A percentile compares a stretch with the other conserved stretches of the same genome.
Evolutionary conservation across 2,797 vertebrate genomes (phyloP).

Genomic region (Prionace glauca): DNA sequence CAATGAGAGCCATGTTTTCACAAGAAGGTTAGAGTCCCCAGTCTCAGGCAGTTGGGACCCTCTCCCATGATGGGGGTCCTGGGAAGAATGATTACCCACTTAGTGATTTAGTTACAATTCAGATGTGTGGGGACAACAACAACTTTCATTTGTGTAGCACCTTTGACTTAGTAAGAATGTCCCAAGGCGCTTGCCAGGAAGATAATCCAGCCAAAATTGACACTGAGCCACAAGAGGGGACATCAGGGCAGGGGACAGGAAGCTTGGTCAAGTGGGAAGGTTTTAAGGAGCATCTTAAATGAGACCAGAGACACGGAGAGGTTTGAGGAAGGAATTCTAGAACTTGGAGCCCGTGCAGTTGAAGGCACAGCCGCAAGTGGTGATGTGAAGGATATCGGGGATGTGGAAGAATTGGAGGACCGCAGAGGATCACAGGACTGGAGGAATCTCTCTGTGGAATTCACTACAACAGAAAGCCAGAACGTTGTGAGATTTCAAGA

Average conservation of each 20-base stretch:
- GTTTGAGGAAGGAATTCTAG: not conserved
- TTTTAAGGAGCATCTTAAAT: not conserved
- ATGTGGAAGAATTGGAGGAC: not conserved
- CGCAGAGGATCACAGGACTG: not conserved
- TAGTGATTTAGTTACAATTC: not conserved
- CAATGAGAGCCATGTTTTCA: not conserved
- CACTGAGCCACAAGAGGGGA: not conserved
- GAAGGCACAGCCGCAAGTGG: not conserved
- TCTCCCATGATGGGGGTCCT: not conserved
- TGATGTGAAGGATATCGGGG: not conserved
- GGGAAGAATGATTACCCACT: not conserved
- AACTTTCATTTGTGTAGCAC: not conserved
- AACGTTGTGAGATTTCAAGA: too few relatives aligned
- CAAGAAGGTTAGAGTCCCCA: not conserved
- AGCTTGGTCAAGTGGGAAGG: not conserved
- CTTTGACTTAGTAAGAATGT: not conserved
- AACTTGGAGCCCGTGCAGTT: not conserved
- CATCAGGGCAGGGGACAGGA: not conserved
- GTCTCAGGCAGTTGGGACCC: not conserved
- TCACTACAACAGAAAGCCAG: too few relatives aligned
- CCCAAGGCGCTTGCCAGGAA: not conserved
- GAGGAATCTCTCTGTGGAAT: not conserved
- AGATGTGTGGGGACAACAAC: not conserved
- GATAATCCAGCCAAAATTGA: not conserved
- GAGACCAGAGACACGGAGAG: not conserved